phyloP scores from a whole-genome alignment of 2,888 invertebrate genomes.

The Drosophila percnosoma region DNA sequence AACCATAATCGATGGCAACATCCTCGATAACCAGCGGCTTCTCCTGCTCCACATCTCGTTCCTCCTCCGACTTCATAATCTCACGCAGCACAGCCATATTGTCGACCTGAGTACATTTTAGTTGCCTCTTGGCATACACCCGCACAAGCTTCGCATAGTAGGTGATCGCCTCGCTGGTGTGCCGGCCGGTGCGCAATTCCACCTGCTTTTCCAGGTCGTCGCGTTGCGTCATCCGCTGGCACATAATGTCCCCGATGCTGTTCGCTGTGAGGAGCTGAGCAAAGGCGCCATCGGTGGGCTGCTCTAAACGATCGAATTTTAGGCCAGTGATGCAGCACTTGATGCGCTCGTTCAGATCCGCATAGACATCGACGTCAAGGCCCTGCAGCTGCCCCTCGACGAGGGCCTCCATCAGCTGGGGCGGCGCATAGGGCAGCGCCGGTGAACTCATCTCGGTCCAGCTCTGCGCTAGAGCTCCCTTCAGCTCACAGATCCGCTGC shows the following conservation, averaged over 20 bases:
- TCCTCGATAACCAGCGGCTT: slow-evolving; percentile 43
- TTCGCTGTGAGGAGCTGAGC: slow-evolving; percentile 73
- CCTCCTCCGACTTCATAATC: slow-evolving; percentile 27
- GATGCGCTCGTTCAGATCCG: slow-evolving; percentile 72
- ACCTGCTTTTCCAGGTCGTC: slow-evolving; percentile 30
- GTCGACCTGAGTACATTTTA: slow-evolving; percentile 66
- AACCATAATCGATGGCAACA: slow-evolving; percentile 52
- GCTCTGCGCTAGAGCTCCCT: slow-evolving; percentile 21
- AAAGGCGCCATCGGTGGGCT: slow-evolving; percentile 43
- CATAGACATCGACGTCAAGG: slow-evolving; percentile 58
- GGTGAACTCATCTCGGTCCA: slow-evolving; percentile 51
- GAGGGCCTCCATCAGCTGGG: slow-evolving; percentile 69
- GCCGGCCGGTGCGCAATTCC: slow-evolving; percentile 52
- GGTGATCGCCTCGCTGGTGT: slow-evolving; percentile 59
- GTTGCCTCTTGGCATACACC: slow-evolving; percentile 21
- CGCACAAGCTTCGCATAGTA: slow-evolving; percentile 63
- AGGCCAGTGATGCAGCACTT: slow-evolving; percentile 77
- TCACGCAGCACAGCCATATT: slow-evolving; percentile 59
- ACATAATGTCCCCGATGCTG: slow-evolving; percentile 80
- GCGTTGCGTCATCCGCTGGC: slow-evolving; percentile 57
- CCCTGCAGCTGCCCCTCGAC: slow-evolving; percentile 61
- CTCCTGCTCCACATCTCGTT: slow-evolving; percentile 28
- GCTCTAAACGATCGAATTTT: slow-evolving; percentile 54
- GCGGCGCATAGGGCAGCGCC: slow-evolving; percentile 76
- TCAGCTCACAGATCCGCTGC: slow-evolving; percentile 77